A percentile compares a stretch with the other conserved stretches of the same genome.
These are phyloP conservation scores for Cephus cinctus DNA, from an alignment of 1,140 invertebrate genomes.

Conservation along the genomic window DNA sequence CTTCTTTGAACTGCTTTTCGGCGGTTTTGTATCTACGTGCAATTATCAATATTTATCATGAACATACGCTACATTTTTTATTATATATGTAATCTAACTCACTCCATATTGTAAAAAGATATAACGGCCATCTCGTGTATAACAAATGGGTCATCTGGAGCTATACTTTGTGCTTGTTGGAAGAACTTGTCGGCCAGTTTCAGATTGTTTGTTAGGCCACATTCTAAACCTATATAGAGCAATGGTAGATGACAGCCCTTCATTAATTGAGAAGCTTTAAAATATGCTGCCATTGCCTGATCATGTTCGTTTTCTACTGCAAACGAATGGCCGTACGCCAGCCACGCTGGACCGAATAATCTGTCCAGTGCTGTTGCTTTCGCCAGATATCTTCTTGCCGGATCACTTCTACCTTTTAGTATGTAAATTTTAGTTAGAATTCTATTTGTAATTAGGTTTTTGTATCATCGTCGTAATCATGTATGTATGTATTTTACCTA, in stretches of 20 bases:
- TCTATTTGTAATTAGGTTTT: too few relatives aligned
- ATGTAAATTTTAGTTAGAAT: slow-evolving; percentile 6
- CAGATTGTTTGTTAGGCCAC: slow-evolving; percentile 90
- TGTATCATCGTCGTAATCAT: too few relatives aligned
- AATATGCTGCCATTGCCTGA: slow-evolving; percentile 98
- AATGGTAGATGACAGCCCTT: slow-evolving; percentile 83
- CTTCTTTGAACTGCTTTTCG: slow-evolving; percentile 72
- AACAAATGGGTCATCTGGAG: slow-evolving; percentile 89
- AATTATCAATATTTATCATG: slow-evolving; percentile 8
- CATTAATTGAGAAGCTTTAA: slow-evolving; percentile 78
- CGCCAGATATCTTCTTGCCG: slow-evolving; percentile 83
- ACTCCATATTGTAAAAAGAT: slow-evolving; percentile 85
- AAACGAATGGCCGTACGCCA: slow-evolving; percentile 96
- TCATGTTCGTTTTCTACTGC: slow-evolving; percentile 96
- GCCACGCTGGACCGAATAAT: slow-evolving; percentile 92
- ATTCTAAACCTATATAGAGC: slow-evolving; percentile 94
- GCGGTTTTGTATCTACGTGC: slow-evolving; percentile 68
- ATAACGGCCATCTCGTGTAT: slow-evolving; percentile 95
- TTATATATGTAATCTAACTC: slow-evolving; percentile 39
- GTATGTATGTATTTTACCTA: slow-evolving; percentile 70
- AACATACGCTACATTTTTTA: slow-evolving; percentile 10
- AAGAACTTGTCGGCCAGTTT: slow-evolving; percentile 93
- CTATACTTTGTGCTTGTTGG: slow-evolving; percentile 77
- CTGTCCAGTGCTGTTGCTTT: slow-evolving; percentile 90
- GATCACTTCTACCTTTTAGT: slow-evolving; percentile 75